Percentiles rank a stretch among this genome's conserved stretches.
Evolutionary conservation across 1,140 invertebrate genomes (phyloP).

Genomic region (Diorhabda sublineata): DNA sequence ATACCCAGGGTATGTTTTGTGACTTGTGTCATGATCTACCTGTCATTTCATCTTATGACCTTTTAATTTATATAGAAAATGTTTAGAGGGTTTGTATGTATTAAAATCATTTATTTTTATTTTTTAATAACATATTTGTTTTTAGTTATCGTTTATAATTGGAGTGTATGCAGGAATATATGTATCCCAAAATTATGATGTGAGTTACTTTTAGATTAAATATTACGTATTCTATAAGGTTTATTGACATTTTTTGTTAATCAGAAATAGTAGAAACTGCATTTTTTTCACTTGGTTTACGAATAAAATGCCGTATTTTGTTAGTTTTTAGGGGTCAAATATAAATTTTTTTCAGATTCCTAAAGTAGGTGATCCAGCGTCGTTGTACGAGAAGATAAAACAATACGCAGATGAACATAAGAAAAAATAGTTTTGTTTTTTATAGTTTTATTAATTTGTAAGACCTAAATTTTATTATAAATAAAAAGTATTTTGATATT

Average conservation of each 20-base stretch:
- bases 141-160: conserved; percentile 68
- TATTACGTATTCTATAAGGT: too few relatives aligned
- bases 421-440: conserved; percentile 45
- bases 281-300: too few relatives aligned
- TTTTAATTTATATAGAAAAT: conserved; percentile 20
- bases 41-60: too few relatives aligned
- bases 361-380: conserved; percentile 72
- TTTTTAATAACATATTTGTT: conserved; percentile 33
- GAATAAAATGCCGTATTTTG: too few relatives aligned
- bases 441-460: conserved; percentile 21
- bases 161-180: conserved; percentile 79
- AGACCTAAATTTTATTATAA: conserved; percentile 25
- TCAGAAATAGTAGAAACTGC: too few relatives aligned
- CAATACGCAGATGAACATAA: conserved; percentile 63
- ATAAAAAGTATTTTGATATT: conserved; percentile 40
- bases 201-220: conserved; percentile 44
- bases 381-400: conserved; percentile 63
- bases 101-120: conserved; percentile 16
- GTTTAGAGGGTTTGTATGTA: conserved; percentile 42
- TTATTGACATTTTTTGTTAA: too few relatives aligned
- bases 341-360: conserved; percentile 60
- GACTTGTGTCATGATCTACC: too few relatives aligned
- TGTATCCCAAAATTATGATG: conserved; percentile 77
- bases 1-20: too few relatives aligned
- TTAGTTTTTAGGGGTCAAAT: too few relatives aligned